A percentile compares a stretch with the other conserved stretches of the same genome.
Evolutionary conservation across 2,888 invertebrate genomes (phyloP).

Genomic region (Theodoxus fluviatilis): DNA sequence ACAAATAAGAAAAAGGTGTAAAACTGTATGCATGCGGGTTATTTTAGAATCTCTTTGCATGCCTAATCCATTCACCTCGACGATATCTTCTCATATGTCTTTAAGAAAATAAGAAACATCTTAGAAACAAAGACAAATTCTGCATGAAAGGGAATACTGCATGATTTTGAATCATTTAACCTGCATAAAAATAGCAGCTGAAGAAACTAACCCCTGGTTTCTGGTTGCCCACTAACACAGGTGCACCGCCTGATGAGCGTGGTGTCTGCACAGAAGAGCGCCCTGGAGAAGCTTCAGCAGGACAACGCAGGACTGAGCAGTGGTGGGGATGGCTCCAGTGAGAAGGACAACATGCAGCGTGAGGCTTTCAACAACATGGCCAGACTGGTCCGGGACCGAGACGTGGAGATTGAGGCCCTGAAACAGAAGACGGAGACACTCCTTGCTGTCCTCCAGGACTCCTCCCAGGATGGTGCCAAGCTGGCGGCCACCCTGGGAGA

Average conservation of each 20-base stretch:
- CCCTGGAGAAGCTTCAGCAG: constrained; percentile 61
- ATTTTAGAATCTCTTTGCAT: too few species aligned
- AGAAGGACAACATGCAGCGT: constrained; percentile 62
- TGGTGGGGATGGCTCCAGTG: constrained; percentile 58
- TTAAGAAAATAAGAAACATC: too few species aligned
- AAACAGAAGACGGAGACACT: constrained; percentile 64
- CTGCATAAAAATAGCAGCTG: too few species aligned
- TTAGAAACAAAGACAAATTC: too few species aligned
- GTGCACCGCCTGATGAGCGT: constrained; percentile 64
- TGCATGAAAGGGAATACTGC: too few species aligned
- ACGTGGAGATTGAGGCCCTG: constrained; percentile 66
- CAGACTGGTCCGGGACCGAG: constrained; percentile 65
- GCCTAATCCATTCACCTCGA: too few species aligned
- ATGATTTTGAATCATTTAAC: too few species aligned
- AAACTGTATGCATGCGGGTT: too few species aligned
- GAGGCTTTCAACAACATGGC: constrained; percentile 65
- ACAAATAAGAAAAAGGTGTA: too few species aligned
- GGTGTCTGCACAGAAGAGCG: constrained; percentile 61
- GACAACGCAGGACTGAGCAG: constrained; percentile 56
- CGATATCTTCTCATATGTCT: too few species aligned
- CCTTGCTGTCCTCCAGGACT: constrained; percentile 60
- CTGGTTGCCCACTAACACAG: too few species aligned
- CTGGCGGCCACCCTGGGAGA: constrained; percentile 56
- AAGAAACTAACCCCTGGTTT: too few species aligned
- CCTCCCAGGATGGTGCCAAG: constrained; percentile 45